phyloP scores from a whole-genome alignment of 2,888 invertebrate genomes.

The Euplexia lucipara region DNA sequence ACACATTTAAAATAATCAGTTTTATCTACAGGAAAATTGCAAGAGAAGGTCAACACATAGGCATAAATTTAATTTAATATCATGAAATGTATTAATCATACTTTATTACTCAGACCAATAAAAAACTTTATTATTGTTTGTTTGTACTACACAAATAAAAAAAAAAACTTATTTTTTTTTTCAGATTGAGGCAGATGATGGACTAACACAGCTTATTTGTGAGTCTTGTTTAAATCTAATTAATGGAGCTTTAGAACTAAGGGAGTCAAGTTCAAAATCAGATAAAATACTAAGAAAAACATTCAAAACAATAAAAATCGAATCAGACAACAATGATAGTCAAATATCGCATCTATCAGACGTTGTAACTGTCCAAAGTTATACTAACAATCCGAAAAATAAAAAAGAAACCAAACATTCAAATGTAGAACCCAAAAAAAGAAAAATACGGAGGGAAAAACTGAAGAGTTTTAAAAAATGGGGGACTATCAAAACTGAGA shows the following conservation, averaged over 20 bases:
- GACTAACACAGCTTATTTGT: conserved; percentile 61
- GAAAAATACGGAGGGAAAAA: neutral
- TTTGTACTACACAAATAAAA: neutral
- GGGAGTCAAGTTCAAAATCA: conserved; percentile 50
- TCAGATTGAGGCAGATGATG: conserved; percentile 63
- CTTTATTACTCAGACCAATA: too few species aligned
- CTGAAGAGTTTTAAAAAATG: conserved; percentile 1
- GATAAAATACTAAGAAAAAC: conserved; percentile 48
- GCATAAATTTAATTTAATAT: neutral
- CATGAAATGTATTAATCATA: too few species aligned
- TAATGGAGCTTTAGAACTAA: conserved; percentile 50
- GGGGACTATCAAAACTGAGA: neutral
- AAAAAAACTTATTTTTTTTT: conserved; percentile 10
- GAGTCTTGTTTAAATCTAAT: conserved; percentile 46
- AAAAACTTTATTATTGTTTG: too few species aligned
- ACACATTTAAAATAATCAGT: conserved; percentile 19
- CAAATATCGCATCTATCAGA: neutral
- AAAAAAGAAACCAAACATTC: conserved; percentile 1
- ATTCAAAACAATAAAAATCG: conserved; percentile 16
- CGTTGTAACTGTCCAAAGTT: conserved; percentile 3
- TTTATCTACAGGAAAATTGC: conserved; percentile 29
- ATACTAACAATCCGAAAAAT: conserved; percentile 8
- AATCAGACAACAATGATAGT: neutral
- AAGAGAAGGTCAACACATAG: neutral
- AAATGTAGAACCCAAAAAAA: conserved; percentile 5